Evolutionary conservation across 2,113 vertebrate species (phyloP), one percentile per base, ranked within the genome.

Genomic region (Platichthys flesus): DNA sequence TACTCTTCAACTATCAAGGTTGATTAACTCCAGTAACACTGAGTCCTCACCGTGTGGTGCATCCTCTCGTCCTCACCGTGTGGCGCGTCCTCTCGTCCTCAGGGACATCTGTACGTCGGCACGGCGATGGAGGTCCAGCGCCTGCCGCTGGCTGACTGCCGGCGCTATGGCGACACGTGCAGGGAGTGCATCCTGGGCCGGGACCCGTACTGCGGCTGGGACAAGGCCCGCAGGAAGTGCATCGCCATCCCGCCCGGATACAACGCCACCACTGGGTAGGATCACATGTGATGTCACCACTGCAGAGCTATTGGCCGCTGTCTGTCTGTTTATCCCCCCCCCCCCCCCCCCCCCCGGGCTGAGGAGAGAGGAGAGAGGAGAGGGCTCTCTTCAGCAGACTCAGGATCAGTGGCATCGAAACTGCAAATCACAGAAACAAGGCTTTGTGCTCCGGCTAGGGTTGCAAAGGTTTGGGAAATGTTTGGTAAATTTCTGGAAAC

Each of bases 191-290:
- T 95, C 59, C 93, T 95, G 13, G 93, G 95, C 20, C 81, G 93
- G 15, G 95, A 96, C 78, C 95, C 95, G 0, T 96, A 96, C 61
- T 96, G 95, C 59, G 94, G 93, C 6, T 96, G 95, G 95, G 93
- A 96, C 56, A 20, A 52, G 21, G 68, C 77, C 67, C 90, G 76
- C 60, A 92, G 88, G 77, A 94, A 63, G 72, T 96, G 95, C 62
- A 81, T 92, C 3, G 51, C 94, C 37, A 86, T 95, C 77, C 92
- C 95, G 14, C 66, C 84, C 3, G 84, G 84, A 68, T 90, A 91
- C 89, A 94, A 93, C 74, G 67, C 80, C 84, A 93, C 75, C 0
- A 51, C 88, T 61, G 93, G 95, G 95, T 96, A 91, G 13, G 90
- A 84, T 51, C 58, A 8, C 10, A 66, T 28, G 10, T 72, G 62